Evolutionary conservation across 1,140 invertebrate species (phyloP), one percentile per base, ranked within the genome.

Genomic region (Nebria ingens): DNA sequence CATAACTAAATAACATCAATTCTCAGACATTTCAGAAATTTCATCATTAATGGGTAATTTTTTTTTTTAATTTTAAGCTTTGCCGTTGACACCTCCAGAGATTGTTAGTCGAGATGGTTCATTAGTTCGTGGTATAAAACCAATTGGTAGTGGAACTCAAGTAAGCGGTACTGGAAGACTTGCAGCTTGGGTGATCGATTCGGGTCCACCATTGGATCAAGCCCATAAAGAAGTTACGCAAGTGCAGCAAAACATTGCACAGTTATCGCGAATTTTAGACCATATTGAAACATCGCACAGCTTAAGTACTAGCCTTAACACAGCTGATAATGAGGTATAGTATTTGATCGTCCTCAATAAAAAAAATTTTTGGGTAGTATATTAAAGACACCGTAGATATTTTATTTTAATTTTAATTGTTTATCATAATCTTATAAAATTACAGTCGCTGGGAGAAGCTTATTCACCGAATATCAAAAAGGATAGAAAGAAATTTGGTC

Each of bases 381-480:
- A n/a, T n/a, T n/a, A n/a, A n/a, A n/a, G n/a, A n/a, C n/a, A n/a
- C n/a, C n/a, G n/a, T n/a, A n/a, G n/a, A n/a, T n/a, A n/a, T 21
- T 40, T 56, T 25, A 25, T 19, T 53, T 4, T n/a, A n/a, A n/a
- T n/a, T n/a, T n/a, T n/a, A n/a, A n/a, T n/a, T n/a, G n/a, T n/a
- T n/a, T n/a, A n/a, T n/a, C n/a, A n/a, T n/a, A n/a, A n/a, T n/a
- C n/a, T n/a, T n/a, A n/a, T 55, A 55, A 21, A 60, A 58, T 15
- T 50, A 59, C 59, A 70, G 68, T 64, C 65, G 21, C 60, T 64
- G 60, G 59, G 75, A 23, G 80, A 83, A 60, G 78, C 79, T 51
- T 72, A 76, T 11, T 81, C 80, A 0, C 80, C 79, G 1, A 80
- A 78, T 63, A 76, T 82, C 1, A 85, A 84, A 66, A 84, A 84